Base-by-base conservation (phyloP, 2,113 vertebrate genomes). In the Salvelinus sp. region DNA sequence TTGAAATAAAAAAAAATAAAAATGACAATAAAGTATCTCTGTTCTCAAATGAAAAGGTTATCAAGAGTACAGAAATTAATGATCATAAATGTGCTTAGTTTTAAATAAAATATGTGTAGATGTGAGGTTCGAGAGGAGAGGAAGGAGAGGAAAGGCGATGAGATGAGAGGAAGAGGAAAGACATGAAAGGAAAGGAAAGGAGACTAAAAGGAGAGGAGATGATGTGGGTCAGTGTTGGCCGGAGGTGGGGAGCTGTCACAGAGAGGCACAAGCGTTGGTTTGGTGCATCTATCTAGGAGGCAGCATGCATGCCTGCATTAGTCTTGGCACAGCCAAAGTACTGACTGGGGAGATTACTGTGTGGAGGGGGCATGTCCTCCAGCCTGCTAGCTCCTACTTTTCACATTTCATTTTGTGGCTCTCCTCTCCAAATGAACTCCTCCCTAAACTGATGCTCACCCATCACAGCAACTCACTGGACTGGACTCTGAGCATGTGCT, bases 141-240 rank as follows among this genome's bases (percentile, higher is more conserved):
- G n/a, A n/a, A n/a, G 0, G 13, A 20, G 14, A 58, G 9, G 74
- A 33, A 62, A 74, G 28, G 6, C 22, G 4, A 22, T n/a, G 2
- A 20, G n/a, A 60, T 1, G n/a, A 50, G 54, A 84, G 44, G 74
- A 64, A 64, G 38, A 64, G 14, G 74, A 28, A 4, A 22, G 2
- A n/a, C 6, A 62, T 1, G n/a, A 50, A 50, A 84, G 33, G 74
- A 50, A 50, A 84, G 33, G 74, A 64, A 33, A 64, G 14, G 74
- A 28, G 62, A 74, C 76, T 23, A 25, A 77, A 25, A 77, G 27
- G 16, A n/a, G 69, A 28, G 12, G 18, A 47, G 72, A 48, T 73
- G 76, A 89, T 92, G 86, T 89, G 83, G 88, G 89, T 90, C 82
- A 88, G 77, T 64, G 48, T 72, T 86, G 78, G 78, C 87, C 72